Conservation (phyloP, 1,140 invertebrate genomes). For the Parapsyche elsis region DNA sequence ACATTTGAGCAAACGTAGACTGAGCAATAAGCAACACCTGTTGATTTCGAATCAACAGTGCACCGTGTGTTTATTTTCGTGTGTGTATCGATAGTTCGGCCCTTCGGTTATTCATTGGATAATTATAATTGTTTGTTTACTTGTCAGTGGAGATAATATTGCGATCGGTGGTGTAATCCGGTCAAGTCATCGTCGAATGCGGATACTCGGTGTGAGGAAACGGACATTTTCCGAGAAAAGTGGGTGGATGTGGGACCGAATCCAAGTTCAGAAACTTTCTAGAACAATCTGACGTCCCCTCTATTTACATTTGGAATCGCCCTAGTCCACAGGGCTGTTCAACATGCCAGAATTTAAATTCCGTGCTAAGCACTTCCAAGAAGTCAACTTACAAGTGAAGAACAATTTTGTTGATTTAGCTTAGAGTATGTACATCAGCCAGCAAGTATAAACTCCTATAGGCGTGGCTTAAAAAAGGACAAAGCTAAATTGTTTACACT, state of each 20-base stretch:
- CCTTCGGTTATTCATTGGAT: too few relatives aligned
- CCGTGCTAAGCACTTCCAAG: too few relatives aligned
- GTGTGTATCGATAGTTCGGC: too few relatives aligned
- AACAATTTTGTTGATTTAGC: too few relatives aligned
- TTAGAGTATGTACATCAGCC: too few relatives aligned
- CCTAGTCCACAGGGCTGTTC: not conserved
- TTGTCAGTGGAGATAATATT: not conserved
- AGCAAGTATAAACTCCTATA: too few relatives aligned
- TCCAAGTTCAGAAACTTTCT: not conserved
- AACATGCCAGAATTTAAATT: too few relatives aligned
- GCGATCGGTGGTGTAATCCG: not conserved
- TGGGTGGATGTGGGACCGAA: not conserved
- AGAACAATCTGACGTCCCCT: not conserved
- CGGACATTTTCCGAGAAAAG: conserved; percentile 23
- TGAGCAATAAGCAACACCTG: not conserved
- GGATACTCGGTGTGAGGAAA: not conserved
- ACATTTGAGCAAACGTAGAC: not conserved
- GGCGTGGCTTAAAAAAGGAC: too few relatives aligned
- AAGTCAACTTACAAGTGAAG: too few relatives aligned
- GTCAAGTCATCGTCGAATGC: conserved; percentile 23
- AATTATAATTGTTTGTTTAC: too few relatives aligned
- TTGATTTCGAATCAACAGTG: not conserved
- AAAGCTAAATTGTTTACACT: too few relatives aligned
- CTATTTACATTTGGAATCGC: conserved; percentile 20
- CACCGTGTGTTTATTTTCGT: too few relatives aligned